Conservation (phyloP, 2,888 invertebrate species). For the Diarsia mendica region DNA sequence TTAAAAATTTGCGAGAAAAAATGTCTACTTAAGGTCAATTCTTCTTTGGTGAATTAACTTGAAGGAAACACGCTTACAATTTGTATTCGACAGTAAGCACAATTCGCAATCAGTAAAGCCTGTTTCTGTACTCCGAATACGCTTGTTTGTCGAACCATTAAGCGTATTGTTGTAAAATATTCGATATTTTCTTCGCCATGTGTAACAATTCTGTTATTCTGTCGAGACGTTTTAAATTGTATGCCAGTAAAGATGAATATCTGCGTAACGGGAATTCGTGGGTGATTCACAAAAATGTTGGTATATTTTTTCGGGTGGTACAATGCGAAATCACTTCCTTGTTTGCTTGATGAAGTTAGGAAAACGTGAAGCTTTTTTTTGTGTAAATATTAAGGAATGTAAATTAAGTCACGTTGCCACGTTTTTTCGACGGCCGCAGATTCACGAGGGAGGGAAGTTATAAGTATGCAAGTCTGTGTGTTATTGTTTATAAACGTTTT, state of each 20-base stretch:
- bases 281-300: slow-evolving; percentile 46
- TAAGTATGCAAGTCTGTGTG: slow-evolving; percentile 39
- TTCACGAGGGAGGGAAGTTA: slow-evolving; percentile 21
- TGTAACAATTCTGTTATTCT: slow-evolving; percentile 60
- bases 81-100: slow-evolving; percentile 85
- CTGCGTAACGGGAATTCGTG: slow-evolving; percentile 32
- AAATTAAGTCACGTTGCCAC: slow-evolving; percentile 56
- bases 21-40: slow-evolving; percentile 78
- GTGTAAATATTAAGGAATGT: slow-evolving; percentile 48
- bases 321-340: slow-evolving; percentile 50
- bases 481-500: slow-evolving; percentile 50
- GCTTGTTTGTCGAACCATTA: slow-evolving; percentile 78
- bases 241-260: slow-evolving; percentile 38
- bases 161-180: slow-evolving; percentile 74
- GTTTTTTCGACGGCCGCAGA: slow-evolving; percentile 45
- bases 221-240: slow-evolving; percentile 55
- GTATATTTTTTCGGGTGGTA: slow-evolving; percentile 38
- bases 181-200: slow-evolving; percentile 58
- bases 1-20: slow-evolving; percentile 72
- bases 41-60: slow-evolving; percentile 79
- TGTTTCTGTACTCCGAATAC: slow-evolving; percentile 77
- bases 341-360: slow-evolving; percentile 50
- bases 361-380: slow-evolving; percentile 39
- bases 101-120: slow-evolving; percentile 87
- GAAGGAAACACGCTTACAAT: slow-evolving; percentile 83